Conservation (phyloP, 2,888 invertebrate genomes). For the Caenorhabditis sulstoni region DNA sequence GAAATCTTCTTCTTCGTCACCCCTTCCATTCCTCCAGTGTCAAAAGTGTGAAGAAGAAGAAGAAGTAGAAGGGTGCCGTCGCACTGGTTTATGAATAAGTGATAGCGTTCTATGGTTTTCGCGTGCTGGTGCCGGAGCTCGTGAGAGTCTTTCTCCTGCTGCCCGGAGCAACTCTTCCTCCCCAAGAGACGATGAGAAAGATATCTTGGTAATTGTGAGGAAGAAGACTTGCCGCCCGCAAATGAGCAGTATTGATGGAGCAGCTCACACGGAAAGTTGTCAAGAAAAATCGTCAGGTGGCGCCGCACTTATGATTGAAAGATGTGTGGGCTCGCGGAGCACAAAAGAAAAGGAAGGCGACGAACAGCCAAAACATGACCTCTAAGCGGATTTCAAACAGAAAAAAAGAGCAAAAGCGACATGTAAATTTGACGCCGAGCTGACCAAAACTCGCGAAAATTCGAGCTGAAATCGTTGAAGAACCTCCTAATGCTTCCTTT, state of each 20-base stretch:
- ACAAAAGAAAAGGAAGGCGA: background rate
- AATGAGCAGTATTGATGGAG: conserved; percentile 32
- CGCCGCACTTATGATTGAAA: conserved; percentile 19
- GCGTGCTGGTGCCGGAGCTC: conserved; percentile 57
- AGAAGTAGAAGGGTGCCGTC: conserved; percentile 44
- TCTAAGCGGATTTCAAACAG: conserved; percentile 2
- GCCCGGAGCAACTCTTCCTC: conserved; percentile 33
- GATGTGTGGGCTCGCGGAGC: background rate
- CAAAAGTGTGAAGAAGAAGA: conserved; percentile 49
- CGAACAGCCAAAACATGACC: conserved; percentile 18
- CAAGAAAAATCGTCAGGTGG: conserved; percentile 22
- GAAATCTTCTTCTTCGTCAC: background rate
- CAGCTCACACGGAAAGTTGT: conserved; percentile 9
- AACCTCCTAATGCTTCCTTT: background rate
- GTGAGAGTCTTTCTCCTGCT: conserved; percentile 43
- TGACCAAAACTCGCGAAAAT: background rate
- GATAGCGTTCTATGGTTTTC: conserved; percentile 64
- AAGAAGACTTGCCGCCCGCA: conserved; percentile 1
- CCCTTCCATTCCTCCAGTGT: conserved; percentile 15
- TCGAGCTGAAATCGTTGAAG: background rate
- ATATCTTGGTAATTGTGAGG: conserved; percentile 26
- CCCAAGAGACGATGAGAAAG: conserved; percentile 4
- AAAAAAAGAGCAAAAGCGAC: background rate
- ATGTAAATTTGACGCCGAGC: conserved; percentile 18
- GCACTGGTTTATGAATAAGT: conserved; percentile 64